phyloP scores from a whole-genome alignment of 2,797 vertebrate genomes.

The Anableps anableps region DNA sequence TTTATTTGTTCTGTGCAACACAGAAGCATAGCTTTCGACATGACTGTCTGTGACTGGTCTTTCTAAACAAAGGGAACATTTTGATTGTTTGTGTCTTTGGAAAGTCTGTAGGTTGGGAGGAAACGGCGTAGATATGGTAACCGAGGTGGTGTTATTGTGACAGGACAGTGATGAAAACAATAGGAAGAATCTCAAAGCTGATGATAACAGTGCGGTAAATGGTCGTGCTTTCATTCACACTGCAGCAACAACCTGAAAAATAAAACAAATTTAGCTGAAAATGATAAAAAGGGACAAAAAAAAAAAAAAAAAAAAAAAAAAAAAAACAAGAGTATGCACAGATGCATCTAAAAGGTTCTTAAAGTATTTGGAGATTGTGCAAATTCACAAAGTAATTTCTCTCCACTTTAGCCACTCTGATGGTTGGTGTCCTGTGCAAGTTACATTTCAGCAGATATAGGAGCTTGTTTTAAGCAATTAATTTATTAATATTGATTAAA shows the following conservation, averaged over 20 bases:
- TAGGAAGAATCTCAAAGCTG: not conserved
- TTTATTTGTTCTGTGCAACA: no score
- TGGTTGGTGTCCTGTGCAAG: no score
- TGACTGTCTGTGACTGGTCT: no score
- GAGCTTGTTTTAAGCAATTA: no score
- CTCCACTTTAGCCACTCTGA: not conserved
- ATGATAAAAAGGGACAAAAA: not conserved
- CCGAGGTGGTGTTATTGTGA: not conserved
- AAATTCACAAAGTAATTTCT: not conserved
- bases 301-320: not conserved
- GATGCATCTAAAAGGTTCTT: not conserved
- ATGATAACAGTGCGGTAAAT: not conserved
- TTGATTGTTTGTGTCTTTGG: not conserved
- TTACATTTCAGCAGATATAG: no score
- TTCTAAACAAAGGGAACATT: not conserved
- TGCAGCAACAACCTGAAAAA: not conserved
- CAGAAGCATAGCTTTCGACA: no score
- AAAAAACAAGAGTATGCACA: not conserved
- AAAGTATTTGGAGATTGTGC: not conserved
- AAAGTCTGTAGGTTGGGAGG: not conserved
- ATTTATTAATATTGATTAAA: no score
- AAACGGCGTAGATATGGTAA: not conserved
- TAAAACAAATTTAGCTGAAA: not conserved
- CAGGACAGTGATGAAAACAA: not conserved
- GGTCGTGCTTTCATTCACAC: not conserved